Conservation (phyloP, 2,797 vertebrate species). For the Fistularia commersonii region DNA sequence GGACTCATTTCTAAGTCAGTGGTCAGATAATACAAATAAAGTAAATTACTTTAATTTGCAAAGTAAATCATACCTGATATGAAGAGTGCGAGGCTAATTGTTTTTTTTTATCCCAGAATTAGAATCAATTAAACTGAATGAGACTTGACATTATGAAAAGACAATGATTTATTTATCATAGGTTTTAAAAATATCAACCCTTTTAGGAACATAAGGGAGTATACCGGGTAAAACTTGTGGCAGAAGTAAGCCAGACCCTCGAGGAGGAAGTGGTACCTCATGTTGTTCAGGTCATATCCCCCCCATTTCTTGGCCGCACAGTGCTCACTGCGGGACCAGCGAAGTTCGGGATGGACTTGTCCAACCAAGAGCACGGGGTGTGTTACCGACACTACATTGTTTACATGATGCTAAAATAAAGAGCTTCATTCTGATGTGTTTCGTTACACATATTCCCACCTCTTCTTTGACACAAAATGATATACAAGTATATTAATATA, state of each 20-base stretch:
- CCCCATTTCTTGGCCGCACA: slow-evolving; percentile 76
- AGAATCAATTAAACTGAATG: background rate
- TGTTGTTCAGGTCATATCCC: slow-evolving; percentile 80
- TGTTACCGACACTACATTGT: slow-evolving; percentile 11
- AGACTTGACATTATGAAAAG: background rate
- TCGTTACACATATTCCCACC: no score
- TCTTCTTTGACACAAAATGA: no score
- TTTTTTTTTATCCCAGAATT: no score
- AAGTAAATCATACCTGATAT: no score
- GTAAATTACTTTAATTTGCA: no score
- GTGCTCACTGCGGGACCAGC: slow-evolving; percentile 80
- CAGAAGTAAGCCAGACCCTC: slow-evolving; percentile 68
- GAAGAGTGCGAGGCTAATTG: no score
- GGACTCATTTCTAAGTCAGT: no score
- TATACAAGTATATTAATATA: background rate
- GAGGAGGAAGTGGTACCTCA: slow-evolving; percentile 74
- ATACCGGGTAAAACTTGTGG: slow-evolving; percentile 74
- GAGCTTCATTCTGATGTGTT: no score
- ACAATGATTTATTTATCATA: background rate
- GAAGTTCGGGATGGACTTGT: slow-evolving; percentile 82
- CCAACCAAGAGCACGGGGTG: slow-evolving; percentile 80
- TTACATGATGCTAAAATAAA: no score
- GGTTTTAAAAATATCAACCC: background rate
- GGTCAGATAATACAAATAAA: no score
- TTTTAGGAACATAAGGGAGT: slow-evolving; percentile 67